A percentile compares a stretch with the other conserved stretches of the same genome.
Evolutionary conservation across 2,888 invertebrate species (phyloP).

Genomic region (Dynastes grantii): DNA sequence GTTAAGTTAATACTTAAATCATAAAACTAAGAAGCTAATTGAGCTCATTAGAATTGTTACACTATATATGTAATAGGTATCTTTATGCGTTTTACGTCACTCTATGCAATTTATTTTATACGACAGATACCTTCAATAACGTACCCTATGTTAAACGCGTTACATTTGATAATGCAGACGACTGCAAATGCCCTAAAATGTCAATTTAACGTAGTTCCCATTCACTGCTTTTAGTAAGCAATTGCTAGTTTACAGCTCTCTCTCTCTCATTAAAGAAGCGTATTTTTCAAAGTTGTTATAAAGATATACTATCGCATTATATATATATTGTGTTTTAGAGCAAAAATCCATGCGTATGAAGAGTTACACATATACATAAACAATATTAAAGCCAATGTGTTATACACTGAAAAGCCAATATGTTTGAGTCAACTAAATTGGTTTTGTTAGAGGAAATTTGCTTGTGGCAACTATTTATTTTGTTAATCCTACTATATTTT

Average conservation of each 20-base stretch:
- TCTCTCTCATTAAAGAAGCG: background rate
- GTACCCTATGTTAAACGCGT: slow-evolving; percentile 1
- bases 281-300: slow-evolving; percentile 5
- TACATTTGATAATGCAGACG: background rate
- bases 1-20: slow-evolving; percentile 35
- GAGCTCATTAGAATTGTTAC: slow-evolving; percentile 5
- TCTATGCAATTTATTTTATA: slow-evolving; percentile 19
- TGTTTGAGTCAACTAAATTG: no score
- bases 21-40: slow-evolving; percentile 2
- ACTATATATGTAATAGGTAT: slow-evolving; percentile 1
- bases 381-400: no score
- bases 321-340: no score
- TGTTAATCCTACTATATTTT: no score
- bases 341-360: no score
- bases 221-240: background rate
- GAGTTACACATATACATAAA: no score
- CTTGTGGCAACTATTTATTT: no score
- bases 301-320: background rate
- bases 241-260: background rate
- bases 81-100: slow-evolving; percentile 4
- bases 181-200: slow-evolving; percentile 7
- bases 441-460: no score
- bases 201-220: background rate
- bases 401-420: no score
- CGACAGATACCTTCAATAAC: background rate